Percentiles rank a stretch among this genome's conserved stretches.
These are phyloP conservation scores for Channa maculata DNA, from an alignment of 2,113 vertebrate genomes.

Conservation along the genomic window DNA sequence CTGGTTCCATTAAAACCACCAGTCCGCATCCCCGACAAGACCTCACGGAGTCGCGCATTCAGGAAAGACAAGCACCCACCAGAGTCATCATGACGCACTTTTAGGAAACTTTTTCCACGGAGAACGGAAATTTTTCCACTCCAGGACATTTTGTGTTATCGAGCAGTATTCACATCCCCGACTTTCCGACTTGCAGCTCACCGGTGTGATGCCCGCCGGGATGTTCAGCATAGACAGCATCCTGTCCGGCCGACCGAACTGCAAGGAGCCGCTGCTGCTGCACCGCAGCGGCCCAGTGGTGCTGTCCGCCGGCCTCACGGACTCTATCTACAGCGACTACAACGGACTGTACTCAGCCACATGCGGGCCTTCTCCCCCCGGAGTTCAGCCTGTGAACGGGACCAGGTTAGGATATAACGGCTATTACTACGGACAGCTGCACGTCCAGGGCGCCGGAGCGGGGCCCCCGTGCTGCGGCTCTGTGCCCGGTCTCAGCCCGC, in stretches of 20 bases:
- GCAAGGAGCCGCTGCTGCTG: constrained; percentile 92
- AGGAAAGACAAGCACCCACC: constrained; percentile 1
- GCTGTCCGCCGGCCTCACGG: constrained; percentile 87
- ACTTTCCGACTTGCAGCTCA: background rate
- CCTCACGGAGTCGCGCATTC: constrained; percentile 16
- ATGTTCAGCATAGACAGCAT: constrained; percentile 99
- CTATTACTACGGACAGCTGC: constrained; percentile 96
- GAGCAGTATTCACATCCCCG: background rate
- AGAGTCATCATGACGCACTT: constrained; percentile 60
- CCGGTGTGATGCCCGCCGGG: constrained; percentile 90
- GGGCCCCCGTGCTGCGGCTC: constrained; percentile 92
- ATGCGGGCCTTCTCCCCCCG: constrained; percentile 85
- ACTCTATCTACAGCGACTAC: constrained; percentile 92
- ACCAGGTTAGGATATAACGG: constrained; percentile 91
- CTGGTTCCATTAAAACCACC: constrained; percentile 72
- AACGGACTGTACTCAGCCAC: constrained; percentile 90
- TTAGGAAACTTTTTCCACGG: constrained; percentile 37
- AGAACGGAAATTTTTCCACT: constrained; percentile 3
- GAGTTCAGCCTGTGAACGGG: constrained; percentile 85
- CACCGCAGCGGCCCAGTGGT: constrained; percentile 88
- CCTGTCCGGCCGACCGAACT: constrained; percentile 93
- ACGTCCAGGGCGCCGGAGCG: constrained; percentile 90
- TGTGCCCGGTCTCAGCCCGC: constrained; percentile 87
- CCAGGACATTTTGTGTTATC: background rate
- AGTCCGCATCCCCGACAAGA: constrained; percentile 12